Percentiles rank a stretch among this genome's conserved stretches.
Conservation (phyloP, 2,113 vertebrate species). For the Petaurus breviceps region DNA sequence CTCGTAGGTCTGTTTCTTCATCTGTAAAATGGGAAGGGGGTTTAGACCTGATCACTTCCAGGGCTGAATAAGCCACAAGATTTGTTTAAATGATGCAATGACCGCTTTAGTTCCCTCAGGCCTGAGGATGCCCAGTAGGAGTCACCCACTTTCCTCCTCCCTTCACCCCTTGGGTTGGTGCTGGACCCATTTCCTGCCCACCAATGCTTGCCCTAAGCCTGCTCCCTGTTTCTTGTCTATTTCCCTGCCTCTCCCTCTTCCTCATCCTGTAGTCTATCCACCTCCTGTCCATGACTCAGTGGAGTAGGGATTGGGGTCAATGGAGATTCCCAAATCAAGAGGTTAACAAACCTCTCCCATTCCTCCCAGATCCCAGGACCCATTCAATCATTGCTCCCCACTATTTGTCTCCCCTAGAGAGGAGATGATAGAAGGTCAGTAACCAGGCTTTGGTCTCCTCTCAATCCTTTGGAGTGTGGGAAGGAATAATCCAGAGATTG, state of each 20-base stretch:
- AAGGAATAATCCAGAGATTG: neutral
- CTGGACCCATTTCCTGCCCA: neutral
- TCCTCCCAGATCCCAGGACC: neutral
- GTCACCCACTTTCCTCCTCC: neutral
- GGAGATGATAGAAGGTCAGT: neutral
- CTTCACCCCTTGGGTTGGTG: neutral
- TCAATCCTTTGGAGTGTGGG: neutral
- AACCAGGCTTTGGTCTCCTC: slow-evolving; percentile 12
- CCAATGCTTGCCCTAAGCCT: neutral
- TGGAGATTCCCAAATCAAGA: neutral
- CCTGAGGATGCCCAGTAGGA: neutral
- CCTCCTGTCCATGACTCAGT: neutral
- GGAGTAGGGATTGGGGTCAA: neutral
- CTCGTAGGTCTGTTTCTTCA: slow-evolving; percentile 12
- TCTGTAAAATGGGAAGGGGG: neutral
- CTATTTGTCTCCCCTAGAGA: neutral
- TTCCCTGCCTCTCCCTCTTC: neutral
- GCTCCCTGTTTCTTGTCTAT: neutral
- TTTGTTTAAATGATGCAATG: neutral
- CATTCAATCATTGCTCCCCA: neutral
- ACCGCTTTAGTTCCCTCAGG: neutral
- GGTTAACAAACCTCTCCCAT: neutral
- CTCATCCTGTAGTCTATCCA: neutral
- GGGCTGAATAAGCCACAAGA: neutral
- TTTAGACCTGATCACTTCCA: neutral